phyloP scores from a whole-genome alignment of 2,888 invertebrate genomes.

The Linnaemya tessellans region DNA sequence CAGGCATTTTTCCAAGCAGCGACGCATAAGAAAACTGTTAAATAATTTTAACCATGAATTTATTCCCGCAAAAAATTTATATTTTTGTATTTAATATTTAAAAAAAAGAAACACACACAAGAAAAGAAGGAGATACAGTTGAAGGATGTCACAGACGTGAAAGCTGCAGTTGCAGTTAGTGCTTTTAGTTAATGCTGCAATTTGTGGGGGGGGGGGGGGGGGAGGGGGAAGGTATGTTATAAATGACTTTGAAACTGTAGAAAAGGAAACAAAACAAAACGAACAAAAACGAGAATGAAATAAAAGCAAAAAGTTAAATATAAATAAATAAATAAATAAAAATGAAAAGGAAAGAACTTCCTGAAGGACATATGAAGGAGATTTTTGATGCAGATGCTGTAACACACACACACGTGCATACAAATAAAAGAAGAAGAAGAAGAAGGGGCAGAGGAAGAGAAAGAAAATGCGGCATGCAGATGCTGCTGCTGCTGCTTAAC shows the following conservation, averaged over 20 bases:
- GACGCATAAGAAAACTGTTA: constrained; percentile 59
- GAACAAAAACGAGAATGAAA: constrained; percentile 33
- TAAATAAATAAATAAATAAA: constrained; percentile 43
- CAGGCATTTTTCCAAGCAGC: constrained; percentile 56
- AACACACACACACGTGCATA: constrained; percentile 9
- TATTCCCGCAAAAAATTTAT: constrained; percentile 33
- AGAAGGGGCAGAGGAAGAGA: not conserved
- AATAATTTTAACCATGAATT: constrained; percentile 55
- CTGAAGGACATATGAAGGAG: constrained; percentile 82
- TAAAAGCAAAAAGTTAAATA: constrained; percentile 15
- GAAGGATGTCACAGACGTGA: constrained; percentile 8
- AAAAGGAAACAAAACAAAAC: constrained; percentile 49
- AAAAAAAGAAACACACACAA: not conserved
- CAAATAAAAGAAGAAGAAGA: not conserved
- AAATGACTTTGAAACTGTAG: constrained; percentile 64
- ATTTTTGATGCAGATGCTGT: constrained; percentile 70
- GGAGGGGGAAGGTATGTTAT: constrained; percentile 39
- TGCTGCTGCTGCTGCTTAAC: constrained; percentile 22
- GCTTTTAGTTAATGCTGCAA: constrained; percentile 21
- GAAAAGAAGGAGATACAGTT: not conserved
- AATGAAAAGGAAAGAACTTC: constrained; percentile 73
- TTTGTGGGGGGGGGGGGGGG: too few species aligned
- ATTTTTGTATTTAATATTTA: not conserved
- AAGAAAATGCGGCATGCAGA: constrained; percentile 35
- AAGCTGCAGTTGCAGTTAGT: constrained; percentile 44